These are phyloP conservation scores for Andrena praecox DNA, from an alignment of 2,888 invertebrate genomes.

Conservation along the genomic window DNA sequence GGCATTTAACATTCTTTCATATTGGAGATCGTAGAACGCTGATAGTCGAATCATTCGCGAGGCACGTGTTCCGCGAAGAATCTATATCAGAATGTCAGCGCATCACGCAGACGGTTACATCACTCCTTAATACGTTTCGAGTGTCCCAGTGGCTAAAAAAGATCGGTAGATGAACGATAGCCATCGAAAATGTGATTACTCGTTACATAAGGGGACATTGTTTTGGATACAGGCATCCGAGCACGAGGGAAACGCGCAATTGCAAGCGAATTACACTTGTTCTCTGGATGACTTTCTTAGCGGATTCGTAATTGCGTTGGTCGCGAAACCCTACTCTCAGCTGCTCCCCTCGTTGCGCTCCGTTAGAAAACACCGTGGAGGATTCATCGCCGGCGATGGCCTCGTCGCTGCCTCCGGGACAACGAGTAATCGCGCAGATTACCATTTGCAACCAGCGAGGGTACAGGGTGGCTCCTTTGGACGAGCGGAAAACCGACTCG, in stretches of 20 bases:
- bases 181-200: background rate
- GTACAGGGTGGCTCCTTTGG: background rate
- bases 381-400: slow-evolving; percentile 5
- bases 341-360: background rate
- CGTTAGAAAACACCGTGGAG: background rate
- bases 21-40: background rate
- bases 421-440: slow-evolving; percentile 8
- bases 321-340: background rate
- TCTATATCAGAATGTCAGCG: background rate
- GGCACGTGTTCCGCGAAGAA: background rate
- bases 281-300: background rate
- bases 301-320: background rate
- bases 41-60: slow-evolving; percentile 3
- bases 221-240: background rate
- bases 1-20: background rate
- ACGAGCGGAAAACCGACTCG: background rate
- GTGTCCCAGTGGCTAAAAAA: background rate
- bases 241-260: too few species aligned
- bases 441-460: background rate
- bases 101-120: background rate
- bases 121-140: background rate
- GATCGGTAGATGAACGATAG: background rate
- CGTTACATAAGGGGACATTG: background rate
- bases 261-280: background rate
- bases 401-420: background rate